Percentiles rank a stretch among this genome's conserved stretches.
Evolutionary conservation across 2,113 vertebrate genomes (phyloP).

Genomic region (Vulpes ferrilata): DNA sequence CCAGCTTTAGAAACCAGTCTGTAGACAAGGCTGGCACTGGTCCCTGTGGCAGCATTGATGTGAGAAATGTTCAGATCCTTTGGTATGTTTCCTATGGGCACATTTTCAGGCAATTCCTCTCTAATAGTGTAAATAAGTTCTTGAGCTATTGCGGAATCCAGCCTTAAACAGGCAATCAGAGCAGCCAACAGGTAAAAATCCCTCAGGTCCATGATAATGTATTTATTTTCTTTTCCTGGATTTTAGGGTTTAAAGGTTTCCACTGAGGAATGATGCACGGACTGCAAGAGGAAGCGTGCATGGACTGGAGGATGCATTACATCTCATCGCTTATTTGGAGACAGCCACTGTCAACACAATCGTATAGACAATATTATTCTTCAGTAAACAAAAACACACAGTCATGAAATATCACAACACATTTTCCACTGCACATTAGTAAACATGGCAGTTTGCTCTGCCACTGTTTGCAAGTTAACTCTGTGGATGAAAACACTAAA

Average conservation of each 20-base stretch:
- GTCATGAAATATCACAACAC: constrained; percentile 82
- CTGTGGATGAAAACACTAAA: constrained; percentile 78
- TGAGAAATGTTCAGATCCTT: constrained; percentile 99
- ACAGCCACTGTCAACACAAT: constrained; percentile 93
- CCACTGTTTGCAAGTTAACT: constrained; percentile 81
- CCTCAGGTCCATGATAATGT: constrained; percentile 98
- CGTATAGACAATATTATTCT: constrained; percentile 92
- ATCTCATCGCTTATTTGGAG: constrained; percentile 91
- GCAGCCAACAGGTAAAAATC: constrained; percentile 99
- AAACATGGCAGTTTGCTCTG: constrained; percentile 80
- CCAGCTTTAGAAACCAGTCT: constrained; percentile 99
- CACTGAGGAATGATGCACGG: constrained; percentile 85
- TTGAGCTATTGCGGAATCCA: constrained; percentile 98
- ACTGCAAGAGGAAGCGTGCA: constrained; percentile 90
- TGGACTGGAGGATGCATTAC: constrained; percentile 91
- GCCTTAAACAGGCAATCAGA: constrained; percentile 96
- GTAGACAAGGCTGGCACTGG: constrained; percentile 97
- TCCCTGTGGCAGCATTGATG: constrained; percentile 96
- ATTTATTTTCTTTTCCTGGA: constrained; percentile 89
- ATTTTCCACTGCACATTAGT: constrained; percentile 75
- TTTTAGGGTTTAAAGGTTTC: constrained; percentile 89
- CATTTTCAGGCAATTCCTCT: constrained; percentile 99
- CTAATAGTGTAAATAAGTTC: constrained; percentile 99
- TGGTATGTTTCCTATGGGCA: constrained; percentile 99
- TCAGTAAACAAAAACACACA: constrained; percentile 84